Evolutionary conservation across 2,113 vertebrate genomes (phyloP).

Genomic region (Bettongia penicillata): DNA sequence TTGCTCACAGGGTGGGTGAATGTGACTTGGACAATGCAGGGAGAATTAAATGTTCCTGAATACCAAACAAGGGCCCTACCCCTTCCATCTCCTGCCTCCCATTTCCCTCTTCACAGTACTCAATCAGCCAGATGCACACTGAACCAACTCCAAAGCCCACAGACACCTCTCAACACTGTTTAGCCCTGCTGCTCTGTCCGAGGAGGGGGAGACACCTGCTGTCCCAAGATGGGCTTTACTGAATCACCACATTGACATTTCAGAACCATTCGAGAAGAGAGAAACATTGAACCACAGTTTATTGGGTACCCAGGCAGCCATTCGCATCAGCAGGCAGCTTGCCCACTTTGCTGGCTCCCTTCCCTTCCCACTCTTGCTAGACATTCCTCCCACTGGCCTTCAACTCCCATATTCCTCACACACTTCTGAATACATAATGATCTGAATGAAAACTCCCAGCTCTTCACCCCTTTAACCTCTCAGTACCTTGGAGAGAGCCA

Average conservation of each 20-base stretch:
- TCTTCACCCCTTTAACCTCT: constrained; percentile 17
- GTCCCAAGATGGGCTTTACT: not conserved
- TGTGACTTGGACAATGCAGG: not conserved
- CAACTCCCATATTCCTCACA: not conserved
- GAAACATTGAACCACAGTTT: not conserved
- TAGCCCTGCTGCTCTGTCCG: not conserved
- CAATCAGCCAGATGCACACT: not conserved
- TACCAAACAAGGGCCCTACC: not conserved
- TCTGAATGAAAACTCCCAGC: not conserved
- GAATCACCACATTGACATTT: not conserved
- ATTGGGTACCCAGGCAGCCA: not conserved
- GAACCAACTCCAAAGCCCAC: not conserved
- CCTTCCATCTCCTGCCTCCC: not conserved
- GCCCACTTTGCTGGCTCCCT: not conserved
- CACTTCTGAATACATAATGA: not conserved
- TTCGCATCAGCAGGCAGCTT: not conserved
- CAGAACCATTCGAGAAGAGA: not conserved
- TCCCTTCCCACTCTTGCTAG: not conserved
- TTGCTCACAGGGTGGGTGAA: not conserved
- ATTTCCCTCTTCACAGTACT: not conserved
- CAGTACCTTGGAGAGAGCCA: not conserved
- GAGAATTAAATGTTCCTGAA: constrained; percentile 12
- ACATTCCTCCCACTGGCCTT: not conserved
- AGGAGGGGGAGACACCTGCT: not conserved
- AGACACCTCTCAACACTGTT: not conserved